These are phyloP conservation scores for Pristionchus maxplancki DNA, from an alignment of 2,888 invertebrate species.

Conservation along the genomic window DNA sequence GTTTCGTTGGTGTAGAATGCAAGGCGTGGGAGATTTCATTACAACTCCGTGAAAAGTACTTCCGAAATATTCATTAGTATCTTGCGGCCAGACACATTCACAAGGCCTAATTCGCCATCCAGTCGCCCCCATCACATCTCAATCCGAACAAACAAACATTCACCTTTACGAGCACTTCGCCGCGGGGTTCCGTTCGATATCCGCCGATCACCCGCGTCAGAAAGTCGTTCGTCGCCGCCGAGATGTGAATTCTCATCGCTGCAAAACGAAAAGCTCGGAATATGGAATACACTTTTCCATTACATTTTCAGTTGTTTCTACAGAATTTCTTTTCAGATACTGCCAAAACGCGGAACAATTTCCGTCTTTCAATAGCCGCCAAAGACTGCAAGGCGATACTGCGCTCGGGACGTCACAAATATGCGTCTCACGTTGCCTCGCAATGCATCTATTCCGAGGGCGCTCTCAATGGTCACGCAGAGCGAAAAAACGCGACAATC, in stretches of 20 bases:
- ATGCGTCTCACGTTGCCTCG: no score
- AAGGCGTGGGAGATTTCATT: no score
- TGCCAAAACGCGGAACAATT: not conserved
- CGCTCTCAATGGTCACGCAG: no score
- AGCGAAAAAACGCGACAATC: no score
- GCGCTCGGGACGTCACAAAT: not conserved
- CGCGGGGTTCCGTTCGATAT: conserved; percentile 71
- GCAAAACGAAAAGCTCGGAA: conserved; percentile 30
- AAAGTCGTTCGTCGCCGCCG: conserved; percentile 69
- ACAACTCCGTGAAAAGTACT: no score
- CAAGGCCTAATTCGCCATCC: not conserved
- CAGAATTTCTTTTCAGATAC: not conserved
- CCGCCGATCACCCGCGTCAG: conserved; percentile 72
- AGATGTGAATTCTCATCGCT: conserved; percentile 76
- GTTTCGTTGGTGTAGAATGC: no score
- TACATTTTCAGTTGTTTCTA: not conserved
- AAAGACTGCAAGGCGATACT: not conserved
- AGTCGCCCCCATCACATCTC: no score
- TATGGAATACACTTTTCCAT: no score
- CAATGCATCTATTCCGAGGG: no score
- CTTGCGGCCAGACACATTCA: not conserved
- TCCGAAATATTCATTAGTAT: not conserved
- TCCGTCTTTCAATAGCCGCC: no score
- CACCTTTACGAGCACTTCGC: conserved; percentile 74
- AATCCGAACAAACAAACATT: no score